Evolutionary conservation across 2,797 vertebrate genomes (phyloP).

Genomic region (Spinus olivaceus): DNA sequence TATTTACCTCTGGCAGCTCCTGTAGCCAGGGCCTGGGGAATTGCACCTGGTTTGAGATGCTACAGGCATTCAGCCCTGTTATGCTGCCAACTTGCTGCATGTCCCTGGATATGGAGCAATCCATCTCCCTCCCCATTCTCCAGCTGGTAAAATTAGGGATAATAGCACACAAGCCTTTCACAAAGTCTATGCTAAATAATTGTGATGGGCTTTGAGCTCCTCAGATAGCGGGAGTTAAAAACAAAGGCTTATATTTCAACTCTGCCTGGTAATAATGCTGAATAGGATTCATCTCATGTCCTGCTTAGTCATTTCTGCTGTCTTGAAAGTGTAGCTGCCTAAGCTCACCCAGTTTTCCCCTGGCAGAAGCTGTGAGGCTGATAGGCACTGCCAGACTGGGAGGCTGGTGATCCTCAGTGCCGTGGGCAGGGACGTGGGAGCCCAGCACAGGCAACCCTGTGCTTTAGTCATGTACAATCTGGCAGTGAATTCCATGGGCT

Average conservation of each 20-base stretch:
- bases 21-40: background rate
- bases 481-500: background rate
- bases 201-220: conserved; percentile 37
- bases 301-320: background rate
- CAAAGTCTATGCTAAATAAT: conserved; percentile 45
- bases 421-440: background rate
- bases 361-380: background rate
- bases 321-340: background rate
- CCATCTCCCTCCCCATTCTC: background rate
- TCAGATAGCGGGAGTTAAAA: conserved; percentile 14
- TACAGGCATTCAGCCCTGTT: background rate
- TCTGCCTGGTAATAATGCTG: conserved; percentile 18
- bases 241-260: conserved; percentile 46
- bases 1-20: background rate
- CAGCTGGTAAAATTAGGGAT: conserved; percentile 47
- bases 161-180: conserved; percentile 22
- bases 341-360: background rate
- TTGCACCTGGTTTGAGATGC: background rate
- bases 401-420: accelerated
- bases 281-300: conserved; percentile 39
- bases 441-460: accelerated
- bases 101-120: background rate
- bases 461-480: background rate
- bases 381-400: background rate
- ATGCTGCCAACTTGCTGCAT: background rate